Evolutionary conservation across 2,888 invertebrate genomes (phyloP).

Genomic region (Morpho helenor): DNA sequence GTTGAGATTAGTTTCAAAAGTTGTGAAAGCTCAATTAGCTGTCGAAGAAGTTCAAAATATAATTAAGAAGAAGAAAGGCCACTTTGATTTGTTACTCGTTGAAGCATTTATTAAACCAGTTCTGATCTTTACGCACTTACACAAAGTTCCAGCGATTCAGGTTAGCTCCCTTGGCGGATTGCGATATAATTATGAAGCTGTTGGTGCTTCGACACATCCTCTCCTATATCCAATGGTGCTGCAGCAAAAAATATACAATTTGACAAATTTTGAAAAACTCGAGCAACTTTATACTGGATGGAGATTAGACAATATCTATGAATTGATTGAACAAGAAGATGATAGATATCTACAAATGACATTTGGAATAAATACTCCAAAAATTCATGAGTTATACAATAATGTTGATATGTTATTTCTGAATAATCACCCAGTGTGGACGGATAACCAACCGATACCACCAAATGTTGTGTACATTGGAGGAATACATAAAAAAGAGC

Average conservation of each 20-base stretch:
- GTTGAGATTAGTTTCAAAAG: constrained; percentile 8
- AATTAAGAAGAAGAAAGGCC: constrained; percentile 26
- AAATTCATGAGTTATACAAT: constrained; percentile 28
- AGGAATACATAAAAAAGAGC: constrained; percentile 35
- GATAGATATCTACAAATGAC: constrained; percentile 25
- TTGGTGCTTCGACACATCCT: constrained; percentile 39
- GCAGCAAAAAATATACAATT: constrained; percentile 31
- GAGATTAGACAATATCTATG: constrained; percentile 1
- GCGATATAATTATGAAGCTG: constrained; percentile 21
- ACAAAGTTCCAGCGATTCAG: constrained; percentile 41
- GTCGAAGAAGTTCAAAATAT: constrained; percentile 32
- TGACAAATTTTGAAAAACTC: constrained; percentile 37
- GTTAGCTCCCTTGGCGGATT: constrained; percentile 37
- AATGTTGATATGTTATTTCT: constrained; percentile 41
- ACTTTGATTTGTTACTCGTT: constrained; percentile 39
- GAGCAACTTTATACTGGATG: constrained; percentile 28
- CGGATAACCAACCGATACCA: constrained; percentile 38
- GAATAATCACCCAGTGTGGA: constrained; percentile 39
- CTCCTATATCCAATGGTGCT: constrained; percentile 35
- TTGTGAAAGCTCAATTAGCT: constrained; percentile 29
- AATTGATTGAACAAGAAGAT: constrained; percentile 6
- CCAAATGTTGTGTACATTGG: constrained; percentile 36
- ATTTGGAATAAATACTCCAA: constrained; percentile 32
- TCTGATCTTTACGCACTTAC: constrained; percentile 37
- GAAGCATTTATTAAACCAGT: constrained; percentile 35